Evolutionary conservation across 2,888 invertebrate species (phyloP).

Genomic region (Chironomus riparius): DNA sequence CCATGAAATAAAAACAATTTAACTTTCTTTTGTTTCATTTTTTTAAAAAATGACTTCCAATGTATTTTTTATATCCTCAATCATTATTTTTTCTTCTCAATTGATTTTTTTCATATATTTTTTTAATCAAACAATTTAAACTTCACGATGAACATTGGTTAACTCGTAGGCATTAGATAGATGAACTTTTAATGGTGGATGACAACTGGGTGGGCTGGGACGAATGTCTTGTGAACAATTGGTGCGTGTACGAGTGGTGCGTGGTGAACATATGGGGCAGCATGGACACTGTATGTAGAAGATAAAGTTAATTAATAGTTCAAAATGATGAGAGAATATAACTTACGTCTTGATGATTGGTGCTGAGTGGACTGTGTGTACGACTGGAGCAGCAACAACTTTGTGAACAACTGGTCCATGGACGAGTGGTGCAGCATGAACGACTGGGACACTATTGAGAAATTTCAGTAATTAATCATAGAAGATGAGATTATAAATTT

Average conservation of each 20-base stretch:
- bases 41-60: not conserved
- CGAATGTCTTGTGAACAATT: not conserved
- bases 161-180: not conserved
- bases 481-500: too few species aligned
- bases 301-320: too few species aligned
- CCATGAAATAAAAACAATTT: too few species aligned
- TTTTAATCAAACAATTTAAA: not conserved
- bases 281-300: not conserved
- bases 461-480: too few species aligned
- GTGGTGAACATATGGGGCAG: constrained; percentile 12
- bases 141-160: not conserved
- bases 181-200: not conserved
- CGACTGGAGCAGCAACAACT: not conserved
- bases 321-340: not conserved
- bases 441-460: not conserved
- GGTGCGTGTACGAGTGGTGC: not conserved
- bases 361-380: not conserved
- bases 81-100: not conserved
- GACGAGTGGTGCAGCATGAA: constrained; percentile 18
- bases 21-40: too few species aligned
- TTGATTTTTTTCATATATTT: not conserved
- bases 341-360: not conserved
- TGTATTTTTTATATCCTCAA: not conserved
- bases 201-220: not conserved
- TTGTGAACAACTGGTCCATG: constrained; percentile 16